Percentiles rank a stretch among this genome's conserved stretches.
phyloP scores from a whole-genome alignment of 2,888 invertebrate genomes.

The Oscheius sp. region DNA sequence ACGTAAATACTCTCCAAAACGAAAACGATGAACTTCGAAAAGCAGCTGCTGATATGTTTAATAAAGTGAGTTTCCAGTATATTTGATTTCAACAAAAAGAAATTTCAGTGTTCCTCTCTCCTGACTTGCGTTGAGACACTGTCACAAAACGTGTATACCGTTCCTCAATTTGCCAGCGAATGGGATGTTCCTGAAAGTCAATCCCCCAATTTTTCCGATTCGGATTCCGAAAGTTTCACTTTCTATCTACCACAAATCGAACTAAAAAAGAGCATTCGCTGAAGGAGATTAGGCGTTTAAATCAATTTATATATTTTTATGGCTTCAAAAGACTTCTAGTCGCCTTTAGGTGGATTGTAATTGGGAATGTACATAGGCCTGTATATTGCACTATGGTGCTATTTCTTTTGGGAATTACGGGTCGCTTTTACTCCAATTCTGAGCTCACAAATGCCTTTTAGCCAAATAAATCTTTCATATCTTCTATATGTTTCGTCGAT shows the following conservation, averaged over 20 bases:
- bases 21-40: neutral
- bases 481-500: too few species aligned
- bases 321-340: neutral
- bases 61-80: neutral
- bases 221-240: neutral
- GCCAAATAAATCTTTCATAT: neutral
- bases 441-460: conserved; percentile 4
- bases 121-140: neutral
- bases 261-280: neutral
- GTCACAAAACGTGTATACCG: neutral
- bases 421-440: neutral
- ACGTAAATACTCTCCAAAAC: neutral
- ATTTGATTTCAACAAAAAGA: neutral
- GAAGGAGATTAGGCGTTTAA: neutral
- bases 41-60: neutral
- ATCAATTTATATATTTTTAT: neutral
- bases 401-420: neutral
- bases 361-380: conserved; percentile 2
- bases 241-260: neutral
- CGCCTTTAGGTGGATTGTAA: neutral
- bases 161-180: neutral
- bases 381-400: neutral
- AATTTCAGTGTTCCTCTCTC: conserved; percentile 3
- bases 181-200: neutral
- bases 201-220: neutral